A percentile compares a stretch with the other conserved stretches of the same genome.
phyloP scores from a whole-genome alignment of 2,797 vertebrate genomes.

The Cossypha polioptera region DNA sequence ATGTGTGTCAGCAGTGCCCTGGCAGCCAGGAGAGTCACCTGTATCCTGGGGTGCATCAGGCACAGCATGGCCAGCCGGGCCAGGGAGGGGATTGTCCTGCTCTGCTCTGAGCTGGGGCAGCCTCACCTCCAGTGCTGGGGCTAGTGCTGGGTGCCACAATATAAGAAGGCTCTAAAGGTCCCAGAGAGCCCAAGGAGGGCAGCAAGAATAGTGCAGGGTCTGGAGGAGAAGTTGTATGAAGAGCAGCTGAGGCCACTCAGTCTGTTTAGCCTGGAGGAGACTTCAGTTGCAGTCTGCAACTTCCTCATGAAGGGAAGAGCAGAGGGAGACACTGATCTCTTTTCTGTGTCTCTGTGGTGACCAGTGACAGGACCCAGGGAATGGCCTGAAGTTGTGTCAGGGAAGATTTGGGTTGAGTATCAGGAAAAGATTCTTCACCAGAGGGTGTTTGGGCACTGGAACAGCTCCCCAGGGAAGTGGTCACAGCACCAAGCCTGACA shows the following conservation, averaged over 20 bases:
- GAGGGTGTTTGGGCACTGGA: neutral
- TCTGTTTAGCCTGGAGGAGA: neutral
- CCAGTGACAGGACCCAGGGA: neutral
- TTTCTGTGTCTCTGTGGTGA: neutral
- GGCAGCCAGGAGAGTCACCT: neutral
- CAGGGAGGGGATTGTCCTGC: neutral
- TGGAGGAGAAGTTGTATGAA: neutral
- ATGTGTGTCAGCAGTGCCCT: fast-evolving
- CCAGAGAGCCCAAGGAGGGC: neutral
- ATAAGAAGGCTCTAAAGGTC: neutral
- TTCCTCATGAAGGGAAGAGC: neutral
- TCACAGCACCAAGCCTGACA: neutral
- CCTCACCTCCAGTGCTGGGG: neutral
- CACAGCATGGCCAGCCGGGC: fast-evolving
- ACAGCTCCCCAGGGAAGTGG: neutral
- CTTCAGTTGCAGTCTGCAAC: neutral
- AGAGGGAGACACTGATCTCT: neutral
- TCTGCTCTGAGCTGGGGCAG: neutral
- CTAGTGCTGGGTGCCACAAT: neutral
- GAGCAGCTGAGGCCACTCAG: neutral
- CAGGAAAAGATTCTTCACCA: neutral
- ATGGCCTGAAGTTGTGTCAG: neutral
- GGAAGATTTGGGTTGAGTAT: neutral
- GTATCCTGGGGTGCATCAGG: fast-evolving
- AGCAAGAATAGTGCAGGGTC: neutral